These are phyloP conservation scores for Leptosomus discolor DNA, from an alignment of 2,113 vertebrate species.

Conservation along the genomic window DNA sequence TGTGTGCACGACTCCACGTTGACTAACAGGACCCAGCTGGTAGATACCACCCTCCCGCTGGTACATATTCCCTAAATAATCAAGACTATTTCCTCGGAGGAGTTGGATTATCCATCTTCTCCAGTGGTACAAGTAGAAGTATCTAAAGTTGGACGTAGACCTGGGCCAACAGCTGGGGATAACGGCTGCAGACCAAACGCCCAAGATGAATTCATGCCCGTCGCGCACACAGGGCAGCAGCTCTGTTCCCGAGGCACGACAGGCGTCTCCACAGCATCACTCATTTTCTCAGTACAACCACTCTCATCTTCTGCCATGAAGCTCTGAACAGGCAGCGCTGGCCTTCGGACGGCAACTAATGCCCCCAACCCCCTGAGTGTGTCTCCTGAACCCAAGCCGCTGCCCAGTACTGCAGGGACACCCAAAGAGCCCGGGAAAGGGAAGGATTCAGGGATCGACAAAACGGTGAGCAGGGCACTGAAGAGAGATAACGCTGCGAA, in stretches of 20 bases:
- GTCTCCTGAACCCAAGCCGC: neutral
- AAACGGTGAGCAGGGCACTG: accelerated
- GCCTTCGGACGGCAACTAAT: neutral
- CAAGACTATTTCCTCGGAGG: too few relatives aligned
- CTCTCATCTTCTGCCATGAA: neutral
- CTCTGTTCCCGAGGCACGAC: neutral
- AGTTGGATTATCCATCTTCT: neutral
- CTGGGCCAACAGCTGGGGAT: neutral
- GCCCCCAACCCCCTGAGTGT: neutral
- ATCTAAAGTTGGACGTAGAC: neutral
- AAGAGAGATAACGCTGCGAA: neutral
- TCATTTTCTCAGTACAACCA: neutral
- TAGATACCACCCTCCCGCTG: neutral
- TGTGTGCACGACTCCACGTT: too few relatives aligned
- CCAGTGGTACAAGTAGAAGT: neutral
- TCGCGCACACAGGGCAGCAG: accelerated
- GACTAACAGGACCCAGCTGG: neutral
- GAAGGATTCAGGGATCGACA: neutral
- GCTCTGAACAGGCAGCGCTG: neutral
- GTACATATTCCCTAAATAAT: neutral
- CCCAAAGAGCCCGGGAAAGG: neutral
- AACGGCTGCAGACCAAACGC: neutral
- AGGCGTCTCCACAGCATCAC: neutral
- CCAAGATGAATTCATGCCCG: accelerated
- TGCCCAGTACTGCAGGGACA: neutral